These are phyloP conservation scores for Hylomyscus alleni DNA, from an alignment of 2,797 vertebrate species.

Conservation along the genomic window DNA sequence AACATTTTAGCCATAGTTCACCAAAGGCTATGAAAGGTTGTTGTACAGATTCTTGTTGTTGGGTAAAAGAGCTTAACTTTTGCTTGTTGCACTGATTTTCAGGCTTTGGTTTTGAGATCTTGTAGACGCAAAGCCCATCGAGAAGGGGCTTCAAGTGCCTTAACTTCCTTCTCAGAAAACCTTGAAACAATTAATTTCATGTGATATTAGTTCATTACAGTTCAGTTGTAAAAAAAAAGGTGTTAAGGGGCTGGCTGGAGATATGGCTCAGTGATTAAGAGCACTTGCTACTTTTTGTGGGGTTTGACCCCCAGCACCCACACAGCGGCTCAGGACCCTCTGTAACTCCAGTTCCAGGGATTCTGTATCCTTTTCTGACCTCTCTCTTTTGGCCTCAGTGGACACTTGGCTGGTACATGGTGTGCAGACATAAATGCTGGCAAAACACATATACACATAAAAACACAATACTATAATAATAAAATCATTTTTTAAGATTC, in stretches of 20 bases:
- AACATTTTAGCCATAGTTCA: background rate
- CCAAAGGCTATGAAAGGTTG: background rate
- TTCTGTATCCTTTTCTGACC: background rate
- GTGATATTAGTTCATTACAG: background rate
- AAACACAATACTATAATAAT: background rate
- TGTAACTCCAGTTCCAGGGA: background rate
- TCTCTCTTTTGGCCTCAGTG: background rate
- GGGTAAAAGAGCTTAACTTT: background rate
- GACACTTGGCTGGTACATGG: background rate
- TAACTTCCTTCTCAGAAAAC: conserved; percentile 28
- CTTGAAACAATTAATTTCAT: background rate
- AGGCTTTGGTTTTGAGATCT: conserved; percentile 35
- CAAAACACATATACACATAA: background rate
- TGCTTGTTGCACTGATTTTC: background rate
- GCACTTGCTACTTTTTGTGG: background rate
- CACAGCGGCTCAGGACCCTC: background rate
- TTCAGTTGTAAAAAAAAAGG: background rate
- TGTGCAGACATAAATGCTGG: background rate
- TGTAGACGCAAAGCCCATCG: background rate
- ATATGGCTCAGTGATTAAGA: background rate
- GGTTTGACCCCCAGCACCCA: background rate
- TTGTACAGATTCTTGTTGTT: background rate
- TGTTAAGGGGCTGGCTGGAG: background rate
- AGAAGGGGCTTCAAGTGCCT: background rate
- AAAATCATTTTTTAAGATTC: background rate